Base-by-base conservation (phyloP, 1,140 invertebrate species). In the Hypsibius dujardini region DNA sequence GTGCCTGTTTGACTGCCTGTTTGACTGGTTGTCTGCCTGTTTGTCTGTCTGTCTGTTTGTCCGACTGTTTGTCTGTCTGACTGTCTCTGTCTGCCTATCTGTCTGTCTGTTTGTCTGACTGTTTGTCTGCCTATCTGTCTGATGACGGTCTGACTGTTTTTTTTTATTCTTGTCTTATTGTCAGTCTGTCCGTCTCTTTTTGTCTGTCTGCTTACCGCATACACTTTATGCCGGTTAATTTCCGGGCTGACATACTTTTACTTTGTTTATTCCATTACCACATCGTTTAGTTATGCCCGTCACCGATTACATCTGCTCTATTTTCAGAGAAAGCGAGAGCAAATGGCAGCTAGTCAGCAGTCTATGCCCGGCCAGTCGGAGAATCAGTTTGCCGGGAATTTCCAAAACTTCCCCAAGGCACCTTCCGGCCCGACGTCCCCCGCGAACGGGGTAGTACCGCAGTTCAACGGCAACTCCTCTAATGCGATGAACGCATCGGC, bases 381-480 rank as follows among this genome's bases (percentile, higher is more conserved):
- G n/a, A n/a, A n/a, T n/a, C n/a, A n/a, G n/a, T n/a, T 42, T 3
- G 42, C 7, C 7, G 7, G 42, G 42, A 14, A 12, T 7, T 42
- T 42, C 3, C 12, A 3, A 7, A 14, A 3, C 42, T 67, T 67
- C 7, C 62, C 62, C 3, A 67, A 67, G 42, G 7, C 62, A 14
- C 62, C 62, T 67, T 67, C 62, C 62, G 62, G 7, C 3, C 7
- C 62, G 7, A 3, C 7, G 42, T 67, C 62, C 62, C 62, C 62
- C 7, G 3, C 62, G 7, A 67, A 67, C 42, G 62, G 62, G 12
- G 42, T 42, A 12, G 42, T 67, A 14, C 7, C 62, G 62, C 62
- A 12, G 62, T 3, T 42, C 62, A 42, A 3, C 3, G 62, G 7
- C 7, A 12, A 7, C 3, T 67, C 62, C 7, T 3, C 7, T n/a